phyloP scores from a whole-genome alignment of 2,113 vertebrate genomes.

The Kryptolebias marmoratus region DNA sequence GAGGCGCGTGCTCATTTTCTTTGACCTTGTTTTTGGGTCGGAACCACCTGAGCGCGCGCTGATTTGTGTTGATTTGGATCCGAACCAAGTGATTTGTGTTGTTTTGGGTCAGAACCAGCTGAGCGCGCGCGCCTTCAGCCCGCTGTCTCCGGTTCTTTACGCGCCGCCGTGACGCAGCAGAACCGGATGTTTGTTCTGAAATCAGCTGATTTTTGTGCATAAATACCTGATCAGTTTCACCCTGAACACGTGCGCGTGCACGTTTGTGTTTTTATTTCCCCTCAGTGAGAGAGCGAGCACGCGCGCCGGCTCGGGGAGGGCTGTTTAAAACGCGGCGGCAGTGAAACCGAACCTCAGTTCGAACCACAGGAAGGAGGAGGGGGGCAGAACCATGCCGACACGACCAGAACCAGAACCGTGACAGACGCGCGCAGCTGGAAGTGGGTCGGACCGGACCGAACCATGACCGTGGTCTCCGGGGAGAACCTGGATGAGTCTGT shows the following conservation, averaged over 20 bases:
- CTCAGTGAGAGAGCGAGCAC: conserved; percentile 58
- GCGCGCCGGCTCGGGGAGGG: conserved; percentile 78
- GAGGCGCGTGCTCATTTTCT: too few relatives aligned
- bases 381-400: conserved; percentile 48
- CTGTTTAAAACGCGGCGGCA: conserved; percentile 80
- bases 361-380: conserved; percentile 57
- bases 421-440: conserved; percentile 48
- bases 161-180: conserved; percentile 17
- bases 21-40: background rate
- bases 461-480: conserved; percentile 83
- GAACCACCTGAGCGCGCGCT: background rate
- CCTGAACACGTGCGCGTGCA: conserved; percentile 28
- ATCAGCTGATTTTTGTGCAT: background rate
- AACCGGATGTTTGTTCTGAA: background rate
- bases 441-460: conserved; percentile 24
- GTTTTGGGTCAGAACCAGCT: background rate
- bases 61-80: too few relatives aligned
- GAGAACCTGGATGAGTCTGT: conserved; percentile 85
- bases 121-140: too few relatives aligned
- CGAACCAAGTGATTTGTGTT: too few relatives aligned
- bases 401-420: conserved; percentile 54
- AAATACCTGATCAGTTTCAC: conserved; percentile 23
- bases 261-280: conserved; percentile 40
- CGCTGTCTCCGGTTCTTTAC: conserved; percentile 40
- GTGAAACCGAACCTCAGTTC: conserved; percentile 70